A percentile compares a stretch with the other conserved stretches of the same genome.
Evolutionary conservation across 2,113 vertebrate genomes (phyloP).

Genomic region (Hippocampus comes): DNA sequence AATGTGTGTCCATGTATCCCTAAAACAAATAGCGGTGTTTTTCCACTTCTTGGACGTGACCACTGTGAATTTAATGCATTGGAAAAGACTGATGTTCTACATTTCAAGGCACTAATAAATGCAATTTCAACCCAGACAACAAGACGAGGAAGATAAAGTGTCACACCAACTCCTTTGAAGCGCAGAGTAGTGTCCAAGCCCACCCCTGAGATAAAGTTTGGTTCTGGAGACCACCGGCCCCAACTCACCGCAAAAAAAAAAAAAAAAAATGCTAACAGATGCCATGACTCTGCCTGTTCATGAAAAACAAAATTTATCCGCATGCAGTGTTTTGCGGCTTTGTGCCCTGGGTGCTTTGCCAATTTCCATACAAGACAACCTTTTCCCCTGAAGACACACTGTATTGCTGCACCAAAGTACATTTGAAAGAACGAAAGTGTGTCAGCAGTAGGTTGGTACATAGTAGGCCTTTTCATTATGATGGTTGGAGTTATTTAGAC

Average conservation of each 20-base stretch:
- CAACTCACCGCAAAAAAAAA: not conserved
- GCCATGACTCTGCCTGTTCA: not conserved
- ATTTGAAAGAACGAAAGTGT: not conserved
- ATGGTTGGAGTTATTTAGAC: not conserved
- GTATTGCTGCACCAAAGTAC: not conserved
- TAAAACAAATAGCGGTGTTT: too few species aligned
- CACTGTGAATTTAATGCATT: too few species aligned
- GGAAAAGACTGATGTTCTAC: too few species aligned
- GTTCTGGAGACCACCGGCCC: not conserved
- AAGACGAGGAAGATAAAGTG: too few species aligned
- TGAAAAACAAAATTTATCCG: not conserved
- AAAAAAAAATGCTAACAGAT: slow-evolving; percentile 3
- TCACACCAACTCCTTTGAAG: too few species aligned
- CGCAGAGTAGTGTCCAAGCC: too few species aligned
- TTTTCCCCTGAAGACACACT: not conserved
- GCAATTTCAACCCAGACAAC: too few species aligned
- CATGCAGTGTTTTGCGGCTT: not conserved
- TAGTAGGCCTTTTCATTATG: not conserved
- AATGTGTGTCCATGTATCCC: too few species aligned
- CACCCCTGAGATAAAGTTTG: slow-evolving; percentile 4
- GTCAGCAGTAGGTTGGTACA: not conserved
- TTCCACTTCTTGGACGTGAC: too few species aligned
- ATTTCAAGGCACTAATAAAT: too few species aligned
- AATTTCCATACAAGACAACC: not conserved
- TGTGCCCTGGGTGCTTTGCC: slow-evolving; percentile 4